Evolutionary conservation across 1,140 invertebrate species (phyloP), one percentile per base, ranked within the genome.

Genomic region (Drosophila erecta): DNA sequence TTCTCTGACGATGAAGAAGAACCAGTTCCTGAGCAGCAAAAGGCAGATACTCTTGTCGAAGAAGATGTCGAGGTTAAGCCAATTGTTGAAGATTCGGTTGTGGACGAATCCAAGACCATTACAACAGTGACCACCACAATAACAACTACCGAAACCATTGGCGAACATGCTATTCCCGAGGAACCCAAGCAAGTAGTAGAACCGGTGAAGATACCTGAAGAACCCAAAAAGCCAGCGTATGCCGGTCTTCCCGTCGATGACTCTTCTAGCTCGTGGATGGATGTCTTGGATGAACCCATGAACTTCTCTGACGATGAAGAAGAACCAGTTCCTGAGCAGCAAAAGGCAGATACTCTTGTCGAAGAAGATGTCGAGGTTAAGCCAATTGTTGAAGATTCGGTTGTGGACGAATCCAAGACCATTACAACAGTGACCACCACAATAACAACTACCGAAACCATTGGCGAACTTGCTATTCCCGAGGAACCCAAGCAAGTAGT

Each of bases 241-340:
- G 92, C 92, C 56, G 93, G 92, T 17, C 79, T 93, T 27, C 92
- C 93, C 27, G 92, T 93, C 24, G 93, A 94, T 62, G 87, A 93
- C 59, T 90, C 93, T 0, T 65, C 75, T 15, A 81, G 75, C 24
- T 78, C 91, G 2, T 91, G 89, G 89, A 86, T 87, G 50, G 71
- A 84, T 51, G 79, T 91, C 22, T 46, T 90, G 55, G 87, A 90
- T 22, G 87, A 90, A n/a, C 60, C 67, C 14, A 70, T 94, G 59
- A 78, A 84, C 11, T 92, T 93, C 62, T 91, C 91, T n/a, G 92
- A 93, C 54, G 92, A 93, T 15, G 92, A 93, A 70, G 73, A 93
- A 12, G 90, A 59, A 40, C 0, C 58, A 38, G 12, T 53, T 3
- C 10, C 38, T 40, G 30, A 57, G 15, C 41, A 58, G n/a, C 12